A percentile compares a stretch with the other conserved stretches of the same genome.
These are phyloP conservation scores for Diuraphis noxia DNA, from an alignment of 1,140 invertebrate genomes.

Conservation along the genomic window DNA sequence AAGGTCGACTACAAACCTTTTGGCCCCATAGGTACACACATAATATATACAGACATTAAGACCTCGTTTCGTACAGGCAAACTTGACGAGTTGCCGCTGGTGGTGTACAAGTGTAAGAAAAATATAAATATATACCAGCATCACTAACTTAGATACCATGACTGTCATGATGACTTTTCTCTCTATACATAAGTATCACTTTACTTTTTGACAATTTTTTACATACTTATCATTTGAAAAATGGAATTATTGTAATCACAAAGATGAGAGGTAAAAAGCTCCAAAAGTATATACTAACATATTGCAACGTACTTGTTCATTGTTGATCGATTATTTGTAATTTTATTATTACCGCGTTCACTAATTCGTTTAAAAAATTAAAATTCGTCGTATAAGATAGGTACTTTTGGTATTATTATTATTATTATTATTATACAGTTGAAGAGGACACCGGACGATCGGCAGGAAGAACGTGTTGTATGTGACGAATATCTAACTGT, in stretches of 20 bases:
- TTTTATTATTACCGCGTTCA: neutral
- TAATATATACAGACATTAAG: neutral
- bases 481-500: constrained; percentile 14
- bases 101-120: neutral
- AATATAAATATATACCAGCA: neutral
- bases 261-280: neutral
- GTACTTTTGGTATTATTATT: no score
- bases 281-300: neutral
- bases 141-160: neutral
- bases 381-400: neutral
- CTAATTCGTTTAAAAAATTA: neutral
- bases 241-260: neutral
- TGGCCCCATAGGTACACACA: neutral
- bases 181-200: neutral
- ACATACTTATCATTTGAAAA: neutral
- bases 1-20: constrained; percentile 52
- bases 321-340: no score
- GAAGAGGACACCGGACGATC: neutral
- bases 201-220: neutral
- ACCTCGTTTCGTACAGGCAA: constrained; percentile 36
- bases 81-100: constrained; percentile 12
- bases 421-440: neutral
- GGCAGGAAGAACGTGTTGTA: neutral
- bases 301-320: neutral
- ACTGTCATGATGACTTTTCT: neutral